A percentile compares a stretch with the other conserved stretches of the same genome.
Conservation (phyloP, 2,797 vertebrate species). For the Sphenodon punctatus region DNA sequence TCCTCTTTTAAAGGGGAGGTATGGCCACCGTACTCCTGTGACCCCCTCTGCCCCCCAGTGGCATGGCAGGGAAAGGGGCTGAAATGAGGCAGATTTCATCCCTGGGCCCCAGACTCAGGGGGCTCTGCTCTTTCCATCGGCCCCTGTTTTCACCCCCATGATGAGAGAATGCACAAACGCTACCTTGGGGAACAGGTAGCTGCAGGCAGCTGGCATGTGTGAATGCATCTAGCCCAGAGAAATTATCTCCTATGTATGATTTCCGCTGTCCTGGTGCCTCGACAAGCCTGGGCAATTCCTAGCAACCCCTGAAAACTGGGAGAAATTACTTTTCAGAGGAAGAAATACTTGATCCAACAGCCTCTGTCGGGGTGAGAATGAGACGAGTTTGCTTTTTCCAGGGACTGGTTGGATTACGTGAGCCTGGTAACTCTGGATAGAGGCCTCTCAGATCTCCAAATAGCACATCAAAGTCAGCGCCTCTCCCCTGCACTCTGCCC, state of each 20-base stretch:
- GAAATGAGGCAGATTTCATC: too few species aligned
- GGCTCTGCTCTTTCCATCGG: too few species aligned
- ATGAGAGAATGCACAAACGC: too few species aligned
- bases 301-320: constrained; percentile 20
- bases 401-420: neutral
- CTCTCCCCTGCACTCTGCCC: neutral
- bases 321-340: constrained; percentile 48
- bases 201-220: constrained; percentile 62
- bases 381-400: constrained; percentile 37
- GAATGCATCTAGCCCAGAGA: constrained; percentile 57
- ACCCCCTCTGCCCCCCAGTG: too few species aligned
- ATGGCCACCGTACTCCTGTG: too few species aligned
- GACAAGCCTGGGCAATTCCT: constrained; percentile 69
- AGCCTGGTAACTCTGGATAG: neutral
- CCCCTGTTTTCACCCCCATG: too few species aligned
- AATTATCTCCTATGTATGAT: constrained; percentile 67
- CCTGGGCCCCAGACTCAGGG: neutral
- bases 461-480: neutral
- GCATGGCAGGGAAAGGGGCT: too few species aligned
- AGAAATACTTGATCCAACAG: constrained; percentile 23
- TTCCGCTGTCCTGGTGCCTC: constrained; percentile 63
- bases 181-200: too few species aligned
- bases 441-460: neutral
- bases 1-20: too few species aligned
- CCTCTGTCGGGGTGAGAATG: constrained; percentile 63